phyloP scores from a whole-genome alignment of 2,797 vertebrate species.

The Coranthus polyacanthus region DNA sequence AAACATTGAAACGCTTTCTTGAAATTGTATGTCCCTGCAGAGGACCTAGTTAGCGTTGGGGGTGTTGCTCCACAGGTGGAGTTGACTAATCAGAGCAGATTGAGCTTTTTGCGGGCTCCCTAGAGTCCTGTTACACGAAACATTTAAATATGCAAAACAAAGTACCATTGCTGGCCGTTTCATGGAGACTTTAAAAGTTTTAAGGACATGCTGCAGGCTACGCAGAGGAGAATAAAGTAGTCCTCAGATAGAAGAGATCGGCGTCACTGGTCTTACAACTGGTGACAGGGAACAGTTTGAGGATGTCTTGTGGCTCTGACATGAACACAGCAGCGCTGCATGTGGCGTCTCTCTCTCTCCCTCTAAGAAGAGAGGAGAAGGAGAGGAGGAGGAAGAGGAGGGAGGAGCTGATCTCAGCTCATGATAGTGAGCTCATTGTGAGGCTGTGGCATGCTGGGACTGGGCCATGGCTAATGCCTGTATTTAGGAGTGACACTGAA shows the following conservation, averaged over 20 bases:
- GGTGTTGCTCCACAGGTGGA: no score
- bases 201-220: neutral
- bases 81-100: no score
- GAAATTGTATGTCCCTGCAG: no score
- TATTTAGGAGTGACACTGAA: constrained; percentile 64
- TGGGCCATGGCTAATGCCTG: constrained; percentile 60
- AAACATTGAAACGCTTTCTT: no score
- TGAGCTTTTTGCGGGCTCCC: no score
- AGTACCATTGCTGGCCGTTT: no score
- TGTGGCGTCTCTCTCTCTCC: constrained; percentile 56
- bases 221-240: constrained; percentile 2
- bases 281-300: constrained; percentile 39
- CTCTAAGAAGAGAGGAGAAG: constrained; percentile 4
- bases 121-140: no score
- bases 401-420: constrained; percentile 52
- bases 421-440: constrained; percentile 78
- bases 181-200: neutral
- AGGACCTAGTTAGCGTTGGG: no score
- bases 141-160: no score
- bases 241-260: neutral
- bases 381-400: neutral
- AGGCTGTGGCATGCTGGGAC: constrained; percentile 55
- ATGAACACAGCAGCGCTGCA: constrained; percentile 53
- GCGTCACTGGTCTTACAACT: constrained; percentile 12
- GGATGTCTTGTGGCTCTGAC: constrained; percentile 46